Conservation (phyloP, 1,140 invertebrate genomes). For the Drosophila bipectinata region DNA sequence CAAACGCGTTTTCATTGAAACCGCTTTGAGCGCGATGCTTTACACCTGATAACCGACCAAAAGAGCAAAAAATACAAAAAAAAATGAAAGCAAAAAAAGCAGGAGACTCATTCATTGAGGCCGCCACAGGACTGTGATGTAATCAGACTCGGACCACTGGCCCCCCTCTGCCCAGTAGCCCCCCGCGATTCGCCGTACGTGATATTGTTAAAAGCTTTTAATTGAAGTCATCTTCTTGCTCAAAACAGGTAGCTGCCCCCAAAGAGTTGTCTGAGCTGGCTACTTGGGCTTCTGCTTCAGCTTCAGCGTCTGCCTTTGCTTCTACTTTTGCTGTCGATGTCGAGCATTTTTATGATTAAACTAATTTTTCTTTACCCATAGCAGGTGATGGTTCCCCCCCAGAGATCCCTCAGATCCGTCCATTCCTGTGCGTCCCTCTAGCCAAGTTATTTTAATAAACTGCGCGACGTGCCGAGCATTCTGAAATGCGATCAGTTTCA, state of each 20-base stretch:
- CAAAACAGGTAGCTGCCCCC: slow-evolving; percentile 81
- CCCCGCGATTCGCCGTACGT: slow-evolving; percentile 73
- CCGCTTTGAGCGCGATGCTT: slow-evolving; percentile 68
- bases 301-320: slow-evolving; percentile 7
- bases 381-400: slow-evolving; percentile 68
- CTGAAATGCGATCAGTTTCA: slow-evolving; percentile 79
- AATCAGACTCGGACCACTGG: slow-evolving; percentile 49
- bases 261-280: slow-evolving; percentile 35
- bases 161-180: background rate
- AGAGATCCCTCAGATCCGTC: slow-evolving; percentile 7
- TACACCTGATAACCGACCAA: slow-evolving; percentile 73
- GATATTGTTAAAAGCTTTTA: slow-evolving; percentile 84
- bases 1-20: slow-evolving; percentile 69
- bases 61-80: slow-evolving; percentile 17
- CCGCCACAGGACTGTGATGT: slow-evolving; percentile 69
- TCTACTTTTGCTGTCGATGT: slow-evolving; percentile 49
- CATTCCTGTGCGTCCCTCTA: slow-evolving; percentile 42
- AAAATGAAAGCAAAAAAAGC: background rate
- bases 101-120: slow-evolving; percentile 48
- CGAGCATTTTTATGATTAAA: slow-evolving; percentile 83
- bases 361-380: slow-evolving; percentile 81
- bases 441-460: slow-evolving; percentile 83
- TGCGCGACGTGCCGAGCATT: slow-evolving; percentile 79
- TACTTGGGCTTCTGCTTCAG: slow-evolving; percentile 11
- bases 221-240: slow-evolving; percentile 82